phyloP scores from a whole-genome alignment of 2,113 vertebrate species.

The Catharus minimus region DNA sequence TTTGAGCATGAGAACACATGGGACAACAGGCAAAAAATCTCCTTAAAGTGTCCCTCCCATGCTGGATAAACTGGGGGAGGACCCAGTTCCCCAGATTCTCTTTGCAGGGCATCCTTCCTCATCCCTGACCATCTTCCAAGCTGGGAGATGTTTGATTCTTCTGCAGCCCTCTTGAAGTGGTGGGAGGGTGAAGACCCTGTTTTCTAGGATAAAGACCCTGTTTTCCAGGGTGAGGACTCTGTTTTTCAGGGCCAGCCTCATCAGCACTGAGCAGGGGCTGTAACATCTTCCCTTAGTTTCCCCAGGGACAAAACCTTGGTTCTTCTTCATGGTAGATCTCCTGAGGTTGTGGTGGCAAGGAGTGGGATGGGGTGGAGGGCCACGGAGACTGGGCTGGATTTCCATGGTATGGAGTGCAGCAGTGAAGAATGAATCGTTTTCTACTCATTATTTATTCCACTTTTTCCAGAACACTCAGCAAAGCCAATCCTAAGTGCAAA shows the following conservation, averaged over 20 bases:
- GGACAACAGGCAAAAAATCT: not conserved
- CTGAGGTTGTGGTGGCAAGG: not conserved
- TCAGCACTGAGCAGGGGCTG: rapidly evolving
- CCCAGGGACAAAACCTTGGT: not conserved
- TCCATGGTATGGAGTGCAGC: not conserved
- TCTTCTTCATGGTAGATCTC: not conserved
- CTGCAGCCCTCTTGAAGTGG: not conserved
- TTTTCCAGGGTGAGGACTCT: not conserved
- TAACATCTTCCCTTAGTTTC: not conserved
- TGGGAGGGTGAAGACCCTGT: not conserved
- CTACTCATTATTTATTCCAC: not conserved
- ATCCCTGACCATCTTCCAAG: not conserved
- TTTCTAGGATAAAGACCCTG: not conserved
- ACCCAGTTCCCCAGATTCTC: not conserved
- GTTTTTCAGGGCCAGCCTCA: not conserved
- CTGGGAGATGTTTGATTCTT: not conserved
- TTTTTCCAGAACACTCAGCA: not conserved
- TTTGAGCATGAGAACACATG: not conserved
- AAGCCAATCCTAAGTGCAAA: not conserved
- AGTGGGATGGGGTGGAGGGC: not conserved
- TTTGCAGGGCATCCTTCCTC: not conserved
- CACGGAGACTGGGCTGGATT: not conserved
- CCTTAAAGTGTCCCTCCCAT: not conserved
- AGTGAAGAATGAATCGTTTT: not conserved
- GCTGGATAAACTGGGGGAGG: not conserved